A percentile compares a stretch with the other conserved stretches of the same genome.
phyloP scores from a whole-genome alignment of 2,888 invertebrate species.

The Euzetes globulus region DNA sequence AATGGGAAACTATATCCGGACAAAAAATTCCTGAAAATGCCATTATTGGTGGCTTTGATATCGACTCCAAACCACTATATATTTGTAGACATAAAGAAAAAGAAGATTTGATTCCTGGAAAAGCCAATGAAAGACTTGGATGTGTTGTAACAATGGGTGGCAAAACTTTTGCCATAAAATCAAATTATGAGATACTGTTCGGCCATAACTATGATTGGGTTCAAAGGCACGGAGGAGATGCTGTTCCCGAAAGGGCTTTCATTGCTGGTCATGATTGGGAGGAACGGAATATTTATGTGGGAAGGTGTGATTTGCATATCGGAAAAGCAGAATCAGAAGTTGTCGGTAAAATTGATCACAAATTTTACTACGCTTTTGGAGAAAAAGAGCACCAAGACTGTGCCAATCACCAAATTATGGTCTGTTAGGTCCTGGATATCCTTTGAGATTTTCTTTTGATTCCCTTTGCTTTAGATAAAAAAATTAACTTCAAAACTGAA shows the following conservation, averaged over 20 bases:
- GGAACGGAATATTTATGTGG: not conserved
- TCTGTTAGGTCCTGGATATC: not conserved
- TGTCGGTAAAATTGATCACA: conserved; percentile 2
- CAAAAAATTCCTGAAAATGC: not conserved
- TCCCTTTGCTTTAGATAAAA: too few relatives aligned
- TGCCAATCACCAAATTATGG: not conserved
- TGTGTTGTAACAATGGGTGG: conserved; percentile 5
- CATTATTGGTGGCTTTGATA: conserved; percentile 1
- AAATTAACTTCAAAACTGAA: too few relatives aligned
- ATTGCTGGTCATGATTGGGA: not conserved
- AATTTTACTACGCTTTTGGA: not conserved
- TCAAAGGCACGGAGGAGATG: not conserved
- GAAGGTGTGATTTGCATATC: not conserved
- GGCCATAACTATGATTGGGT: not conserved
- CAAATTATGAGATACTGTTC: not conserved
- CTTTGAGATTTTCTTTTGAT: too few relatives aligned
- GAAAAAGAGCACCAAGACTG: not conserved
- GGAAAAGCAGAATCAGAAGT: not conserved
- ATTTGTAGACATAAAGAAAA: conserved; percentile 11
- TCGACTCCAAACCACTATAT: not conserved
- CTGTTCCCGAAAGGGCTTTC: not conserved
- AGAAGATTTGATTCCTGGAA: conserved; percentile 12
- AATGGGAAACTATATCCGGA: not conserved
- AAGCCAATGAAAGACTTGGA: not conserved
- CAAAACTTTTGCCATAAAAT: not conserved